Evolutionary conservation across 2,888 invertebrate genomes (phyloP), one percentile per base, ranked within the genome.

Genomic region (Ophioninae sp.): DNA sequence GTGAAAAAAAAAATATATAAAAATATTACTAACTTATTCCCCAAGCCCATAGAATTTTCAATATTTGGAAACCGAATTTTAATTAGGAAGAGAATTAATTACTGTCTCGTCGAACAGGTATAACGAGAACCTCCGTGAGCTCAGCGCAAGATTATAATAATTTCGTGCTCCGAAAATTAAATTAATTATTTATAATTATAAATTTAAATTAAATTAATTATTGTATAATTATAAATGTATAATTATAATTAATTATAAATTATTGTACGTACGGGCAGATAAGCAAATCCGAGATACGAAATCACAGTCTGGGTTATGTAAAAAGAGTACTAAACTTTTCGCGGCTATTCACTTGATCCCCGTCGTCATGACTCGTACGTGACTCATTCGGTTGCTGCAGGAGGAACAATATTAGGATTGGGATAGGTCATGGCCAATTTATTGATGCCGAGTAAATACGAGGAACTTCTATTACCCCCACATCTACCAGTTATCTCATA

Each of bases 361-460:
- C 76, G 59, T 81, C 39, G 69, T 75, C 79, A 17, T 68, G 39
- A 76, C 20, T 23, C 62, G 39, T 10, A 20, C 62, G 39, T 79
- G 59, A 62, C 41, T 44, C 69, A 62, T n/a, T 13, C 20, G 80
- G n/a, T 77, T n/a, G 17, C 56, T 5, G 17, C 57, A 1, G 17
- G 77, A 50, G 56, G 62, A 56, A 75, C 30, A 65, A 70, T 70
- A 57, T 76, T 76, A 57, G 57, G 41, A 76, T 76, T 81, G 70
- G 59, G 81, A 81, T 76, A 81, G 81, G 76, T 81, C 81, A 21
- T 62, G 76, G 44, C 39, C 10, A 75, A 69, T 30, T 57, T 64
- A n/a, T n/a, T 50, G 21, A 50, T 17, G 61, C 23, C 10, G 21
- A 8, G 39, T 64, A n/a, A 20, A 50, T 30, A 10, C 8, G 62